Base-by-base conservation (phyloP, 2,113 vertebrate species). In the Lampris megalopsis region DNA sequence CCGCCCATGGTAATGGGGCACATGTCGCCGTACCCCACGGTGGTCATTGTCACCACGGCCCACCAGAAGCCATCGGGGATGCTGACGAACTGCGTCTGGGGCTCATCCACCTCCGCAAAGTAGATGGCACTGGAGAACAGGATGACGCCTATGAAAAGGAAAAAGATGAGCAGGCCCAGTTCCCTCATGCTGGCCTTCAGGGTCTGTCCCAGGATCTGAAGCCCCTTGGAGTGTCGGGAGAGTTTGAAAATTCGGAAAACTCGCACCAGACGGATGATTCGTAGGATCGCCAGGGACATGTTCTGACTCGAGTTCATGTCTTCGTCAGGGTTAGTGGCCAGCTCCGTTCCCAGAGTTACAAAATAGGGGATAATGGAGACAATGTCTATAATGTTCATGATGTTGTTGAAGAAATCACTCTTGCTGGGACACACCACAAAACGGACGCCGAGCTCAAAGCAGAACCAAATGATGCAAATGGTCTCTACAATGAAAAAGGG, bases 21-120 rank as follows among this genome's bases (percentile, higher is more conserved):
- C 98, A 99, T 99, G 90, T 99, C 98, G 0, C 98, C 98, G 0
- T 99, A 99, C 63, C 98, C 98, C 40, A 99, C 98, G 0, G 98
- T 99, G 0, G 98, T 99, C 98, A 99, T 99, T 1, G 98, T 98
- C 9, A 99, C 97, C 90, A 99, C 97, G 0, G 98, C 97, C 98
- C 98, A 99, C 98, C 98, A 99, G 94, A 99, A 99, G 6, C 96
- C 98, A 0, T 99, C 97, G 0, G 98, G 98, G 71, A 99, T 99
- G 93, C 98, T 99, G 5, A 97, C 95, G 84, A 99, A 99, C 57
- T 99, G 97, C 0, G 97, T 98, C 71, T 97, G 94, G 0, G 97
- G 97, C 80, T 99, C 98, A 0, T 99, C 98, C 50, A 97, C 98
- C 69, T 99, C 98, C 0, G 97, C 97, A 6, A 99, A 99, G 92